These are phyloP conservation scores for Hydrolagus affinis DNA, from an alignment of 2,113 vertebrate species.

Conservation along the genomic window DNA sequence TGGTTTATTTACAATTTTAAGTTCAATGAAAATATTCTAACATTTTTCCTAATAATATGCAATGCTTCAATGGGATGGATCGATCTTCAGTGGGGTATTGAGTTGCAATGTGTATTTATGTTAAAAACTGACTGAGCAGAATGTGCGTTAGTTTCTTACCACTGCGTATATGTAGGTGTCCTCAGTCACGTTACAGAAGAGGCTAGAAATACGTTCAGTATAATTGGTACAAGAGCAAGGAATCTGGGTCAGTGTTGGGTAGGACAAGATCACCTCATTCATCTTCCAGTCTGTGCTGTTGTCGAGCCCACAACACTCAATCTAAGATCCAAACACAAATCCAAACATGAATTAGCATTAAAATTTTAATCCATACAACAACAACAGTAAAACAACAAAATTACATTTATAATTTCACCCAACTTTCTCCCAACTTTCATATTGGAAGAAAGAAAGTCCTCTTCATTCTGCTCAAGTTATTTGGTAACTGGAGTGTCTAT, in stretches of 20 bases:
- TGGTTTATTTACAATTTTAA: too few relatives aligned
- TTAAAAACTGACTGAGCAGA: background rate
- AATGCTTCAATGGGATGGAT: too few relatives aligned
- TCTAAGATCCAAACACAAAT: conserved; percentile 37
- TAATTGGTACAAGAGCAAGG: conserved; percentile 39
- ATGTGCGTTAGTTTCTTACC: conserved; percentile 7
- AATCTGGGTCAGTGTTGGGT: conserved; percentile 36
- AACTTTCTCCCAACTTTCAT: too few relatives aligned
- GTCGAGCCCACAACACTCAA: conserved; percentile 46
- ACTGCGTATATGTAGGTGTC: background rate
- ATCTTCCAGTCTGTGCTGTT: conserved; percentile 42
- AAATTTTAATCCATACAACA: background rate
- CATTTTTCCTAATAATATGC: too few relatives aligned
- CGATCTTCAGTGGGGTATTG: too few relatives aligned
- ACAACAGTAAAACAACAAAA: too few relatives aligned
- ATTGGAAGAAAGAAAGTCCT: too few relatives aligned
- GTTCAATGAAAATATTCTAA: too few relatives aligned
- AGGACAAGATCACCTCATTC: conserved; percentile 36
- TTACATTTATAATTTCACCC: too few relatives aligned
- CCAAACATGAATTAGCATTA: background rate
- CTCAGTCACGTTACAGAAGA: conserved; percentile 39
- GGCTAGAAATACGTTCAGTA: conserved; percentile 37
- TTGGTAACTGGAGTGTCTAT: too few relatives aligned
- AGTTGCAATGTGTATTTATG: background rate
- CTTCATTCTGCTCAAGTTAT: too few relatives aligned